Conservation (phyloP, 2,888 invertebrate genomes). For the Megaustenia siamemsis region DNA sequence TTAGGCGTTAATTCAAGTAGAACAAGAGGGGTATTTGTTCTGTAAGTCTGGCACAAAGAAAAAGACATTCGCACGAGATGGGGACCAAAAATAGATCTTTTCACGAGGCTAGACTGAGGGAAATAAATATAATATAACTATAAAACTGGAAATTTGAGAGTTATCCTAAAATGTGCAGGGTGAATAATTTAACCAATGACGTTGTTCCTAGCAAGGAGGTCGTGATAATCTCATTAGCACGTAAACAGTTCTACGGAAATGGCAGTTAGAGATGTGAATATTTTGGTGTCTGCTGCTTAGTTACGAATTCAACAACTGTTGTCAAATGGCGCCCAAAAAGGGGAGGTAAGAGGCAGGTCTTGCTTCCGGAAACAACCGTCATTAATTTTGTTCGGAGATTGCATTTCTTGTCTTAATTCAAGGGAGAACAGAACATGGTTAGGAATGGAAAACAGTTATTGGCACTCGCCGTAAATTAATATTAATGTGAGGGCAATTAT, state of each 20-base stretch:
- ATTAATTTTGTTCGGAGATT: conserved; percentile 12
- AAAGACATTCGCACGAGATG: no score
- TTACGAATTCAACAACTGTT: background rate
- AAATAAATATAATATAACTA: no score
- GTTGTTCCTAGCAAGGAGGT: background rate
- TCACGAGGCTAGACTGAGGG: no score
- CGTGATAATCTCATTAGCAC: conserved; percentile 1
- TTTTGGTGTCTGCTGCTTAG: background rate
- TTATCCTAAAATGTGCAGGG: no score
- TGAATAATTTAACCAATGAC: no score
- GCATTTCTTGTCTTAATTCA: background rate
- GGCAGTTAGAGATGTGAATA: background rate
- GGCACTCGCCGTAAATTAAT: conserved; percentile 31
- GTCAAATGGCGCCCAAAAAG: background rate
- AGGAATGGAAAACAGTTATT: background rate
- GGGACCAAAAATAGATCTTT: no score
- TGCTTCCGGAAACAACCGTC: conserved; percentile 14
- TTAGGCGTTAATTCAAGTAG: no score
- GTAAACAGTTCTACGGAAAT: background rate
- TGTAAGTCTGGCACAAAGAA: no score
- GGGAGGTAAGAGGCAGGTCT: conserved; percentile 19
- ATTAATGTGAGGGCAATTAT: conserved; percentile 21
- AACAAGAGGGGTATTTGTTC: no score
- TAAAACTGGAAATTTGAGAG: no score
- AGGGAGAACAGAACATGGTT: background rate